Conservation (phyloP, 2,888 invertebrate species). For the Xestia rhomboidea region DNA sequence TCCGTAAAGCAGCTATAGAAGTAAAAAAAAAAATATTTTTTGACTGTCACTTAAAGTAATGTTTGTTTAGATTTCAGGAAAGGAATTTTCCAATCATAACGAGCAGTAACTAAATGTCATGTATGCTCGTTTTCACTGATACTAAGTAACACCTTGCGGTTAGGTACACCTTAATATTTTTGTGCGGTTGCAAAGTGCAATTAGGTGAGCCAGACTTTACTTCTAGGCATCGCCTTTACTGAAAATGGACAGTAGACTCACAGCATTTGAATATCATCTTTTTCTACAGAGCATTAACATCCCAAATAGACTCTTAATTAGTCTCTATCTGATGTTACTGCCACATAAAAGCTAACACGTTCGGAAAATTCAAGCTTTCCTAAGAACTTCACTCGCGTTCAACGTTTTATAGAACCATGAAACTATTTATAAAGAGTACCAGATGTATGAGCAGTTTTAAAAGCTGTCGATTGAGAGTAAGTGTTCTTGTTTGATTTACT, state of each 20-base stretch:
- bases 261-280: neutral
- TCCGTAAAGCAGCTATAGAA: neutral
- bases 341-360: neutral
- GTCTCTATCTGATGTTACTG: neutral
- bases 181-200: neutral
- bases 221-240: neutral
- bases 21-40: too few relatives aligned
- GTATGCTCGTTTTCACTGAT: neutral
- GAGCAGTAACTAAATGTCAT: neutral
- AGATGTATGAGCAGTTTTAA: slow-evolving; percentile 25
- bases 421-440: slow-evolving; percentile 43
- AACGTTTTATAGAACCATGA: slow-evolving; percentile 32
- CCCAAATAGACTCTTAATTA: neutral
- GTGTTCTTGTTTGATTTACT: slow-evolving; percentile 25
- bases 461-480: slow-evolving; percentile 22
- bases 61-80: neutral
- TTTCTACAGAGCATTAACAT: neutral
- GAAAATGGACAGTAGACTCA: neutral
- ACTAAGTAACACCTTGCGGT: neutral
- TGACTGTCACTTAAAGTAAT: too few relatives aligned
- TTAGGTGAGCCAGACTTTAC: neutral
- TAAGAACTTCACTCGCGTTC: neutral
- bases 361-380: neutral
- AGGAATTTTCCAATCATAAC: neutral
- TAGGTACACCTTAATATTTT: neutral